These are phyloP conservation scores for Protosalanx chinensis DNA, from an alignment of 2,797 vertebrate species.

Conservation along the genomic window DNA sequence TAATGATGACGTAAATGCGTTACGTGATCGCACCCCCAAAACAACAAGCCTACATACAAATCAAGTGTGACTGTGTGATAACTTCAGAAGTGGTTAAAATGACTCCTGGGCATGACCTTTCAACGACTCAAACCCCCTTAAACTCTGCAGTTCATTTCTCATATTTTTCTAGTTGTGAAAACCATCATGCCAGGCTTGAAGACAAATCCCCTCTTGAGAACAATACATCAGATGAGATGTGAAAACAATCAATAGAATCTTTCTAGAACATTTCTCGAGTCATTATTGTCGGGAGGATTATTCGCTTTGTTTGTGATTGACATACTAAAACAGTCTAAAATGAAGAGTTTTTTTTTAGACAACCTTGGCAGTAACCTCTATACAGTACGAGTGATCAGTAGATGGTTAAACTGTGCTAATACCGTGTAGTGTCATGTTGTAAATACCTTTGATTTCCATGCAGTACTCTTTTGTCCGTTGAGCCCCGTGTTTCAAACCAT, in stretches of 20 bases:
- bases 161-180: slow-evolving; percentile 67
- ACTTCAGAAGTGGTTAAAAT: not conserved
- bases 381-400: slow-evolving; percentile 24
- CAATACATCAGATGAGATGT: not conserved
- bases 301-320: not conserved
- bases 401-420: slow-evolving; percentile 50
- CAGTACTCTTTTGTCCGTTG: slow-evolving; percentile 15
- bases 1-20: too few relatives aligned
- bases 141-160: slow-evolving; percentile 38
- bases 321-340: not conserved
- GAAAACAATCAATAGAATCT: not conserved
- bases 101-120: slow-evolving; percentile 42
- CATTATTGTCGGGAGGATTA: not conserved
- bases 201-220: not conserved
- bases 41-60: too few relatives aligned
- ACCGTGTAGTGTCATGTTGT: slow-evolving; percentile 43
- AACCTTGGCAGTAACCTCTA: slow-evolving; percentile 17
- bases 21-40: too few relatives aligned
- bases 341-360: not conserved
- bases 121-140: slow-evolving; percentile 18
- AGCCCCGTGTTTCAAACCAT: slow-evolving; percentile 18
- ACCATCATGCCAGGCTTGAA: not conserved
- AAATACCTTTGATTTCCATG: slow-evolving; percentile 26
- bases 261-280: not conserved
- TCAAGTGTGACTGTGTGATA: not conserved